Base-by-base conservation (phyloP, 1,140 invertebrate species). In the Zaprionus lachaisei region DNA sequence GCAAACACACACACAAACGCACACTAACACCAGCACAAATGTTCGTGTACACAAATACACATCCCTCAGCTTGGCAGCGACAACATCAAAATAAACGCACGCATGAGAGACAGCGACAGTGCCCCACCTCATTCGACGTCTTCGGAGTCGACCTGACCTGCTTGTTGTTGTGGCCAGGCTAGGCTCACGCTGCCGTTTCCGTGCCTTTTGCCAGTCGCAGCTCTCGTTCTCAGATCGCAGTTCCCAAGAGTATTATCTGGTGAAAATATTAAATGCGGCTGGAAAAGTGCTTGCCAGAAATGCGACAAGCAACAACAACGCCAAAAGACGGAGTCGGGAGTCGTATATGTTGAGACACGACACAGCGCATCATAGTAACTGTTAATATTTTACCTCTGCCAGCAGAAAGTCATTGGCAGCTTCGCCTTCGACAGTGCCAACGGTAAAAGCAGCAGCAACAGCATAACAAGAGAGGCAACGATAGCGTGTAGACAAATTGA, bases 301-400 rank as follows among this genome's bases (percentile, higher is more conserved):
- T 76, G 77, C 73, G 58, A 83, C 58, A 80, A 54, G 51, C 31
- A 57, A 44, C 57, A 74, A 57, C 44, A 54, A 44, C 49, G 28
- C n/a, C 11, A 41, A 14, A 24, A 20, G 9, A 58, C 66, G 9
- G 11, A 60, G 44, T 34, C 26, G 17, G 28, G 37, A 17, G 44
- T 70, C 17, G 17, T 57, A 55, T 47, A 68, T 76, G 54, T 55
- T 55, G 26, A 41, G 41, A 22, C 77, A 83, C 65, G 78, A 68
- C 74, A 70, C 55, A 66, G 63, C 80, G 63, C 83, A 70, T 80
- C 72, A 67, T 47, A 74, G 63, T 58, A 60, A 65, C 63, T 72
- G 85, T 89, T 89, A 89, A 89, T 89, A 89, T 89, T 89, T 89
- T 62, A 85, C 79, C 68, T 81, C 72, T 66, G 78, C 80, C 78